These are phyloP conservation scores for Drosophila takahashii DNA, from an alignment of 1,140 invertebrate genomes.

Conservation along the genomic window DNA sequence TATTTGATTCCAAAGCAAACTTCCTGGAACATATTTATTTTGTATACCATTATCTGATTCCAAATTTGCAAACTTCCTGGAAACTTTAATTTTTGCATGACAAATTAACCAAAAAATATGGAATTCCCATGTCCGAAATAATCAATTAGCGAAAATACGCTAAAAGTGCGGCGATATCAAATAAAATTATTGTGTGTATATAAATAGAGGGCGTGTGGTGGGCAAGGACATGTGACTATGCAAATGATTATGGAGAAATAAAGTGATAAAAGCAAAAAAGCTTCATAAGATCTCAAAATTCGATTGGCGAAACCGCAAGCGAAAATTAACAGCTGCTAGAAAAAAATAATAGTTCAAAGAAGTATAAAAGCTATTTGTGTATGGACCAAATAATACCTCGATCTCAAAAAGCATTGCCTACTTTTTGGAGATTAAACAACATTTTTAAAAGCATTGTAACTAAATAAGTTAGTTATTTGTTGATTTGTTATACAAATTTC, in stretches of 20 bases:
- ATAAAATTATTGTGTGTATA: neutral
- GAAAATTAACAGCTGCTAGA: slow-evolving; percentile 24
- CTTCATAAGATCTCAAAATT: neutral
- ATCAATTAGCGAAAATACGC: slow-evolving; percentile 33
- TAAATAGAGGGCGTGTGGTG: neutral
- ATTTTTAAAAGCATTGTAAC: neutral
- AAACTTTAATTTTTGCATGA: neutral
- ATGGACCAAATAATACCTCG: neutral
- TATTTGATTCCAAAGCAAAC: too few species aligned
- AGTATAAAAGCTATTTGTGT: neutral
- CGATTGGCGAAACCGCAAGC: neutral
- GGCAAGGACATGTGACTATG: slow-evolving; percentile 20
- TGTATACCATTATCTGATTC: too few species aligned
- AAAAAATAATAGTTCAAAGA: slow-evolving; percentile 7
- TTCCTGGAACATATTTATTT: too few species aligned
- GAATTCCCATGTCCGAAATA: slow-evolving; percentile 12
- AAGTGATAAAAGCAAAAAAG: slow-evolving; percentile 19
- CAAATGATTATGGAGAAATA: slow-evolving; percentile 2
- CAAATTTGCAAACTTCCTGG: slow-evolving; percentile 4
- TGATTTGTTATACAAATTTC: too few species aligned
- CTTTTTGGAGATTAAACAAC: neutral
- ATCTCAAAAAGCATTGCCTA: neutral
- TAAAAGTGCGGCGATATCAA: slow-evolving; percentile 9
- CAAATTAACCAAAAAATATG: neutral
- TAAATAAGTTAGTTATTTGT: too few species aligned